Evolutionary conservation across 1,140 invertebrate species (phyloP).

Genomic region (Bradysia coprophila): DNA sequence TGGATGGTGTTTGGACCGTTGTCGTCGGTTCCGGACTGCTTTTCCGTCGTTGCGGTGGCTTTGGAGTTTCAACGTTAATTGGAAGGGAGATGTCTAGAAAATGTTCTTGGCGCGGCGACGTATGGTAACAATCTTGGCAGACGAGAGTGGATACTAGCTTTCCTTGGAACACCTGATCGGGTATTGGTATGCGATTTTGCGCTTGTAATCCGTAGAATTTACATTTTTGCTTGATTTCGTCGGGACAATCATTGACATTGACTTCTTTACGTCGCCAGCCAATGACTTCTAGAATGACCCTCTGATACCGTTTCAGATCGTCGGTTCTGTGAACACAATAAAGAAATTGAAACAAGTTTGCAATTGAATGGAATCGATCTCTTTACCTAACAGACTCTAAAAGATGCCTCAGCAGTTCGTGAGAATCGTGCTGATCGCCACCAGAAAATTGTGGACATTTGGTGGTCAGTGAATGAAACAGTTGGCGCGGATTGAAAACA

Average conservation of each 20-base stretch:
- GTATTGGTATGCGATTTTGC: conserved; percentile 54
- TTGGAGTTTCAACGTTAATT: conserved; percentile 50
- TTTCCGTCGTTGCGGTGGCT: conserved; percentile 33
- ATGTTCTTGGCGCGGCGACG: conserved; percentile 71
- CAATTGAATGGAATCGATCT: conserved; percentile 7
- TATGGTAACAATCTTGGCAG: conserved; percentile 74
- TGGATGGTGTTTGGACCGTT: conserved; percentile 25
- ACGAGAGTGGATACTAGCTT: conserved; percentile 73
- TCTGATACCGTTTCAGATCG: conserved; percentile 54
- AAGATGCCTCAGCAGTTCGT: conserved; percentile 80
- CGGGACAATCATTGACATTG: conserved; percentile 45
- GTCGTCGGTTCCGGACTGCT: conserved; percentile 21
- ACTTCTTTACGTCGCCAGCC: not conserved
- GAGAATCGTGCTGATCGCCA: conserved; percentile 92
- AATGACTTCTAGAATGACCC: conserved; percentile 56
- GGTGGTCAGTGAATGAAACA: conserved; percentile 56
- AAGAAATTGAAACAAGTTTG: not conserved
- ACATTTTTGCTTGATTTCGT: conserved; percentile 48
- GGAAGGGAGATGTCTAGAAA: conserved; percentile 91
- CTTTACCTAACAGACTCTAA: conserved; percentile 57
- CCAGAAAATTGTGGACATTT: conserved; percentile 73
- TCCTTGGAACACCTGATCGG: conserved; percentile 77
- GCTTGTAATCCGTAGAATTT: conserved; percentile 72
- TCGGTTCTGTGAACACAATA: conserved; percentile 26
- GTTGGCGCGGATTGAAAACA: conserved; percentile 45